Evolutionary conservation across 2,797 vertebrate species (phyloP).

Genomic region (Silurus lanzhouensis): DNA sequence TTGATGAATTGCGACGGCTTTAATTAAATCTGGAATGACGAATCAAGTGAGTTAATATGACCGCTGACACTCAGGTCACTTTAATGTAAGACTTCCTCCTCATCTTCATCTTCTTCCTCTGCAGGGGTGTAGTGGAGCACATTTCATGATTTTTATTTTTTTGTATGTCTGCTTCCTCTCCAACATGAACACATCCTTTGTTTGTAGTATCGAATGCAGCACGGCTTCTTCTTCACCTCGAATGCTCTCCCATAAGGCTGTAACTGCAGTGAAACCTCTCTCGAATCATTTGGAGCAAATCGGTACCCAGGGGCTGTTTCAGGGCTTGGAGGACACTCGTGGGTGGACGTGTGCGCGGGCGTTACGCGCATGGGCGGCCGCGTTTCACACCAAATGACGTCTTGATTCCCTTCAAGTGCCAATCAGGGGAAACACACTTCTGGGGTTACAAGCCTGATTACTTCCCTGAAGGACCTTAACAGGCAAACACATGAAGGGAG

Average conservation of each 20-base stretch:
- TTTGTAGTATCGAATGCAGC: not conserved
- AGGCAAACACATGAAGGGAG: conserved; percentile 31
- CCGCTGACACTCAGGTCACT: conserved; percentile 19
- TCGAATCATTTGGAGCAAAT: conserved; percentile 13
- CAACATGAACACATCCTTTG: not conserved
- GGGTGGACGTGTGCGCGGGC: conserved; percentile 38
- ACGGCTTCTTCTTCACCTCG: not conserved
- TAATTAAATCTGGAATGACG: conserved; percentile 59
- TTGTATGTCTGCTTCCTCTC: conserved; percentile 15
- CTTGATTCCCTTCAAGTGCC: conserved; percentile 53
- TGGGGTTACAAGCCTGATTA: conserved; percentile 53
- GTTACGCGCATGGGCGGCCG: conserved; percentile 3
- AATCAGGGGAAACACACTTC: conserved; percentile 46
- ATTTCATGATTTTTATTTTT: conserved; percentile 4
- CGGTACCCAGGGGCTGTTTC: conserved; percentile 15
- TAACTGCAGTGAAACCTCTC: not conserved
- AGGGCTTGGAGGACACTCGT: conserved; percentile 32
- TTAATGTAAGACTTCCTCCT: conserved; percentile 30
- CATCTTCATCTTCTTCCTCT: not conserved
- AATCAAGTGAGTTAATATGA: conserved; percentile 57
- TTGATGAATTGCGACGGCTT: conserved; percentile 58
- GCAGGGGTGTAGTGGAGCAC: not conserved
- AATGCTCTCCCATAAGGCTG: conserved; percentile 1
- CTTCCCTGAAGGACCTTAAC: conserved; percentile 42
- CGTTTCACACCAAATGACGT: conserved; percentile 38